Evolutionary conservation across 2,888 invertebrate species (phyloP).

Genomic region (Drosophila maculinotata): DNA sequence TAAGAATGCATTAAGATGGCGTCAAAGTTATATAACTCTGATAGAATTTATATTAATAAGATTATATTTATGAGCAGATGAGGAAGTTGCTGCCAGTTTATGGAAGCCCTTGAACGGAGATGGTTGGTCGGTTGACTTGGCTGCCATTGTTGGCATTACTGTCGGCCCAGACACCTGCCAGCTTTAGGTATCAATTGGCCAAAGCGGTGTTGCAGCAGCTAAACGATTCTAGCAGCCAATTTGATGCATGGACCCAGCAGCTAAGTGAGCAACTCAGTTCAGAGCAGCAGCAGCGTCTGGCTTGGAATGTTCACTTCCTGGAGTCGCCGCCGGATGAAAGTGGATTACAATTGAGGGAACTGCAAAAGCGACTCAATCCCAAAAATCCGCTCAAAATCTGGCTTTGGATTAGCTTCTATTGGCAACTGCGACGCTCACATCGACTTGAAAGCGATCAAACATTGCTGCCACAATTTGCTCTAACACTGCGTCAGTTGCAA

Average conservation of each 20-base stretch:
- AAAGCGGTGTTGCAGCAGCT: slow-evolving; percentile 22
- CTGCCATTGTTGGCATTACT: background rate
- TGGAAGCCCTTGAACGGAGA: slow-evolving; percentile 9
- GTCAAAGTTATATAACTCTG: no score
- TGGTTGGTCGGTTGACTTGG: slow-evolving; percentile 29
- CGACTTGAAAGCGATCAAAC: slow-evolving; percentile 12
- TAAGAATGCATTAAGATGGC: no score
- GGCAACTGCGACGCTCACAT: slow-evolving; percentile 46
- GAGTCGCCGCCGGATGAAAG: background rate
- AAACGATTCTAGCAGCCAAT: slow-evolving; percentile 3
- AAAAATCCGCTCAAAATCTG: slow-evolving; percentile 50
- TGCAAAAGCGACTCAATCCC: slow-evolving; percentile 40
- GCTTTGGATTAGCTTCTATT: slow-evolving; percentile 65
- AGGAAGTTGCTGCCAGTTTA: slow-evolving; percentile 30
- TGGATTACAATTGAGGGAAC: background rate
- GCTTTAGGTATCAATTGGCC: background rate
- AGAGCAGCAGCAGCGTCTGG: slow-evolving; percentile 44
- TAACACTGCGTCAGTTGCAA: slow-evolving; percentile 43
- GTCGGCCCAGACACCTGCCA: background rate
- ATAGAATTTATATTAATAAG: slow-evolving; percentile 2
- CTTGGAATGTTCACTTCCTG: slow-evolving; percentile 50
- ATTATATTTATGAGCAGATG: slow-evolving; percentile 19
- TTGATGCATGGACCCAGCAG: slow-evolving; percentile 46
- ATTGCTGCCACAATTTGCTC: slow-evolving; percentile 54
- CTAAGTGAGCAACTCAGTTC: slow-evolving; percentile 22